Evolutionary conservation across 2,888 invertebrate genomes (phyloP), one percentile per base, ranked within the genome.

Genomic region (Cremastinae sp.): DNA sequence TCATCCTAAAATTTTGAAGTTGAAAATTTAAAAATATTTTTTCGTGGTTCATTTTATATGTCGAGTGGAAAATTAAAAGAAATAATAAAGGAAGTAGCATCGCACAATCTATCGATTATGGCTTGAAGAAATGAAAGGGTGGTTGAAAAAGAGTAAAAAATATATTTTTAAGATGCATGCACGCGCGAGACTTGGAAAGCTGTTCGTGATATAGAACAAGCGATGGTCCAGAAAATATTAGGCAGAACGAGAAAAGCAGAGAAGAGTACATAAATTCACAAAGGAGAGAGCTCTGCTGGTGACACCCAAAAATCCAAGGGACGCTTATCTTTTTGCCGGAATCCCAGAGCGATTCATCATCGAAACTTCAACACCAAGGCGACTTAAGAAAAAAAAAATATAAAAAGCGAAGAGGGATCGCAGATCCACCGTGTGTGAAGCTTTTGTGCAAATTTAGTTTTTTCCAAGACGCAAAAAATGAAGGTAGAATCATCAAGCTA

Each of bases 171-270:
- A 28, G 28, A 28, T 28, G 28, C 5, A 28, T 5, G 12, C 12
- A 1, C 20, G 51, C 14, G 45, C 35, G 59, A 53, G 53, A 35
- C 37, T 35, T 49, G 39, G 28, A 18, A 47, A 12, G 47, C 37
- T 47, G 66, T 45, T 12, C 16, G 59, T 61, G 73, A 74, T 59
- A 53, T 39, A 47, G 37, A 47, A 66, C 66, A 47, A 37, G 49
- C 51, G 22, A 28, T 37, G 35, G 58, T 66, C 65, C 22, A 47
- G 68, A 74, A 66, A 74, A 74, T 62, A 68, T 74, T 49, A 47
- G 47, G 39, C 18, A 20, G 35, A 61, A 45, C 45, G 61, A 53
- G 49, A 20, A 39, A 12, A 10, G 41, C n/a, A 47, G 37, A 20
- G 20, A 56, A 68, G 56, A 39, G 47, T 5, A 41, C 9, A 28